Evolutionary conservation across 1,140 invertebrate genomes (phyloP).

Genomic region (Mylabris phalerata): DNA sequence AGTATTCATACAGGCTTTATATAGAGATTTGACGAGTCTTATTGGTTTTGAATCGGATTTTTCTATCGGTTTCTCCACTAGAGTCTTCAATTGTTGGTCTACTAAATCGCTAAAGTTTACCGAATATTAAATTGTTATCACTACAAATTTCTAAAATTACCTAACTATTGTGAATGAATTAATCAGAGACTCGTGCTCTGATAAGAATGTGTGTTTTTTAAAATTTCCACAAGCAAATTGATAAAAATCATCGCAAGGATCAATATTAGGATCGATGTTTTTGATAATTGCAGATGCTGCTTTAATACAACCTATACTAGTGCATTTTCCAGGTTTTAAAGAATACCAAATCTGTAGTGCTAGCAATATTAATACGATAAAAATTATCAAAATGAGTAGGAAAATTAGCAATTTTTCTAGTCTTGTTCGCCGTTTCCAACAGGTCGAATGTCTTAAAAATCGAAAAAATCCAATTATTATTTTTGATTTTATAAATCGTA

Average conservation of each 20-base stretch:
- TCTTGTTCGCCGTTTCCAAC: constrained; percentile 75
- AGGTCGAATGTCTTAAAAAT: constrained; percentile 69
- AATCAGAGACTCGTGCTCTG: constrained; percentile 72
- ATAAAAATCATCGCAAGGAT: constrained; percentile 91
- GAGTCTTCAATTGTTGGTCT: constrained; percentile 66
- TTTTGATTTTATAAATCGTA: too few relatives aligned
- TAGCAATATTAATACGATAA: constrained; percentile 11
- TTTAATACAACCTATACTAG: constrained; percentile 58
- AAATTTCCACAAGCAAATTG: constrained; percentile 74
- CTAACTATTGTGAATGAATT: constrained; percentile 66
- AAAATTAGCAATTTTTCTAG: constrained; percentile 67
- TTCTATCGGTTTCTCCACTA: constrained; percentile 62
- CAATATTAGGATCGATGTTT: constrained; percentile 64
- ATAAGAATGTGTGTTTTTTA: constrained; percentile 63
- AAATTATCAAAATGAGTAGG: constrained; percentile 52
- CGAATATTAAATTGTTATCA: too few relatives aligned
- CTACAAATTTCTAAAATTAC: too few relatives aligned
- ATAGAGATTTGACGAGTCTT: constrained; percentile 67
- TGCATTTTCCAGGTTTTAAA: constrained; percentile 39
- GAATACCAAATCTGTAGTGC: background rate
- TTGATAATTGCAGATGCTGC: constrained; percentile 64
- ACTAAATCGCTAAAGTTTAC: constrained; percentile 56
- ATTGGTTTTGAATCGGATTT: constrained; percentile 65
- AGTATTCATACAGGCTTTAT: constrained; percentile 79
- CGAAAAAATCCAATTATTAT: constrained; percentile 24